A percentile compares a stretch with the other conserved stretches of the same genome.
Conservation (phyloP, 2,797 vertebrate genomes). For the Tokudaia muenninki region DNA sequence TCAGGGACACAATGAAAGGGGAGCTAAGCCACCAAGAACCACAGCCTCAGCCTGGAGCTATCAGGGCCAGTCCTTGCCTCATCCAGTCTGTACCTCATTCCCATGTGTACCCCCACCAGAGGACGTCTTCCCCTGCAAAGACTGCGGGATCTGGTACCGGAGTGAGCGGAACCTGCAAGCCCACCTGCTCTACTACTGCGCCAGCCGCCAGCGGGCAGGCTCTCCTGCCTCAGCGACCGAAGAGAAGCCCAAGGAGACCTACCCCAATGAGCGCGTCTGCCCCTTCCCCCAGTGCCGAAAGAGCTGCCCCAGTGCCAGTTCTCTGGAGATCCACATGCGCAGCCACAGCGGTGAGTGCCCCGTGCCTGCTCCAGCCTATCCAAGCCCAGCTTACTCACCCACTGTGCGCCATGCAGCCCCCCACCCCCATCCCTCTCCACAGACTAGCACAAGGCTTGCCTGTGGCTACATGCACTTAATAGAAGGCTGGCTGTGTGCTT, state of each 20-base stretch:
- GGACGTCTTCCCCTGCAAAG: conserved; percentile 98
- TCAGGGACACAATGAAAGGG: neutral
- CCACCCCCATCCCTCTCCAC: fast-evolving
- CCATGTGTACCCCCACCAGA: conserved; percentile 87
- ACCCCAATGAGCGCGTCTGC: conserved; percentile 96
- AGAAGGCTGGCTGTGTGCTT: neutral
- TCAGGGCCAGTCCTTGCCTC: neutral
- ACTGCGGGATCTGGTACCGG: conserved; percentile 99
- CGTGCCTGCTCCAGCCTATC: neutral
- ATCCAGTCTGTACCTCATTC: neutral
- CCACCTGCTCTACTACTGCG: conserved; percentile 98
- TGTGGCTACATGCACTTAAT: neutral
- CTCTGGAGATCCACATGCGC: conserved; percentile 98
- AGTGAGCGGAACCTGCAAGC: conserved; percentile 98
- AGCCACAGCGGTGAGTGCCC: conserved; percentile 95
- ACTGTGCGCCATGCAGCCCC: neutral
- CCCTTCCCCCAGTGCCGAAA: conserved; percentile 98
- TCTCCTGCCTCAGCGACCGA: conserved; percentile 89
- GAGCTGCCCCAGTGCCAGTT: conserved; percentile 98
- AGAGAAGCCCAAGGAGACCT: conserved; percentile 95
- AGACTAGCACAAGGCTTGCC: fast-evolving
- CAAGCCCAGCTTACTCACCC: neutral
- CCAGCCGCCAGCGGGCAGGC: conserved; percentile 93
- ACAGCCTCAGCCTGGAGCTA: neutral
- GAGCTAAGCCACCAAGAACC: neutral